These are phyloP conservation scores for Cochlearius cochlearius DNA, from an alignment of 2,113 vertebrate genomes.

Conservation along the genomic window DNA sequence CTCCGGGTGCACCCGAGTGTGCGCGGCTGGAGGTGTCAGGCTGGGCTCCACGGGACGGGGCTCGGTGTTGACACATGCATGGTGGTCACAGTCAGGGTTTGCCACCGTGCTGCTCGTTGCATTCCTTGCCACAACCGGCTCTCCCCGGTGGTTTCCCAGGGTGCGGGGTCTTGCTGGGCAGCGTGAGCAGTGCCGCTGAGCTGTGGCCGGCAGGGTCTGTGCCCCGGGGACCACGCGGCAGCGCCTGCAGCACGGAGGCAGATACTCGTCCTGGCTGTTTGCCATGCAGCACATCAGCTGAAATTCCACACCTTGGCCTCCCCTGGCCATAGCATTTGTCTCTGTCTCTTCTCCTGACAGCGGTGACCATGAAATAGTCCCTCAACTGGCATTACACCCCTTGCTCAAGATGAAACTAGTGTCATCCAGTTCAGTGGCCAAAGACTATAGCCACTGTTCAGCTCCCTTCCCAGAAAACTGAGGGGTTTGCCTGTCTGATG, in stretches of 20 bases:
- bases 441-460: neutral
- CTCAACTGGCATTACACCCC: neutral
- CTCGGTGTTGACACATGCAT: rapidly evolving
- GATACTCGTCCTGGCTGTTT: neutral
- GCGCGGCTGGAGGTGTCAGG: rapidly evolving
- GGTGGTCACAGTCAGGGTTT: neutral
- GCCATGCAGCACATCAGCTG: neutral
- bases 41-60: rapidly evolving
- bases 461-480: neutral
- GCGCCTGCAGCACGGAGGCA: rapidly evolving
- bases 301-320: neutral
- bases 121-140: rapidly evolving
- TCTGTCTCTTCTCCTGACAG: neutral
- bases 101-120: neutral
- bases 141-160: rapidly evolving
- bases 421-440: neutral
- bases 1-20: rapidly evolving
- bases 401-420: neutral
- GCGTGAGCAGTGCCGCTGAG: neutral
- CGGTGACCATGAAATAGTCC: rapidly evolving
- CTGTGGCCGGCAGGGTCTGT: neutral
- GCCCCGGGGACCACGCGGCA: neutral
- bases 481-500: neutral
- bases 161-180: rapidly evolving
- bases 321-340: neutral